Conservation (phyloP, 2,797 vertebrate species). For the Champsocephalus esox region DNA sequence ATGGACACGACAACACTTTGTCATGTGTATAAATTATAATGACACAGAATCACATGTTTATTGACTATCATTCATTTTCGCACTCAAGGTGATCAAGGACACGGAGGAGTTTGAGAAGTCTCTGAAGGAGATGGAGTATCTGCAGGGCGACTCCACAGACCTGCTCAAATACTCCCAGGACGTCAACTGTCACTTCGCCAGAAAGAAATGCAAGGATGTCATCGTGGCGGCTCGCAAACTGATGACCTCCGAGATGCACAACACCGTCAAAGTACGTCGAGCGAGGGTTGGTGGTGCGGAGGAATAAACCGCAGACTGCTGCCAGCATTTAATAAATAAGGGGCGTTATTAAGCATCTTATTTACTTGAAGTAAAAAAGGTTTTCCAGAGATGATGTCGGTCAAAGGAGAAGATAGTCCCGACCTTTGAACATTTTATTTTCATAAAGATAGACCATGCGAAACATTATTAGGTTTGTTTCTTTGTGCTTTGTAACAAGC, state of each 20-base stretch:
- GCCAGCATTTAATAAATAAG: not conserved
- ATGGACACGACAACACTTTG: not conserved
- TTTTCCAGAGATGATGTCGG: not conserved
- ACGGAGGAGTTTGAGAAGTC: constrained; percentile 92
- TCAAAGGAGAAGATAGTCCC: not conserved
- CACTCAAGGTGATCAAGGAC: constrained; percentile 91
- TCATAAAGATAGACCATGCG: not conserved
- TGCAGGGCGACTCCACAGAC: constrained; percentile 89
- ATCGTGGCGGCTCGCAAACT: constrained; percentile 93
- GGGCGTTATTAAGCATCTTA: not conserved
- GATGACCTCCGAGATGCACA: constrained; percentile 98
- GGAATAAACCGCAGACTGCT: not conserved
- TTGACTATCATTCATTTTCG: not conserved
- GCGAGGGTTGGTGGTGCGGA: accelerated
- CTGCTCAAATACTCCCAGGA: constrained; percentile 94
- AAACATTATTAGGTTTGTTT: no score
- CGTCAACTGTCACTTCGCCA: constrained; percentile 95
- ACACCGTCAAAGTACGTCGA: constrained; percentile 91
- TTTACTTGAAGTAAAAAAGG: not conserved
- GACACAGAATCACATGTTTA: not conserved
- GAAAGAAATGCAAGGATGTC: constrained; percentile 97
- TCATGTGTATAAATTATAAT: not conserved
- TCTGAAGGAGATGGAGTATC: constrained; percentile 90
- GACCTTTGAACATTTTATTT: not conserved
- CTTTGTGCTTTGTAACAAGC: no score